Evolutionary conservation across 2,113 vertebrate species (phyloP).

Genomic region (Syngnathus scovelli): DNA sequence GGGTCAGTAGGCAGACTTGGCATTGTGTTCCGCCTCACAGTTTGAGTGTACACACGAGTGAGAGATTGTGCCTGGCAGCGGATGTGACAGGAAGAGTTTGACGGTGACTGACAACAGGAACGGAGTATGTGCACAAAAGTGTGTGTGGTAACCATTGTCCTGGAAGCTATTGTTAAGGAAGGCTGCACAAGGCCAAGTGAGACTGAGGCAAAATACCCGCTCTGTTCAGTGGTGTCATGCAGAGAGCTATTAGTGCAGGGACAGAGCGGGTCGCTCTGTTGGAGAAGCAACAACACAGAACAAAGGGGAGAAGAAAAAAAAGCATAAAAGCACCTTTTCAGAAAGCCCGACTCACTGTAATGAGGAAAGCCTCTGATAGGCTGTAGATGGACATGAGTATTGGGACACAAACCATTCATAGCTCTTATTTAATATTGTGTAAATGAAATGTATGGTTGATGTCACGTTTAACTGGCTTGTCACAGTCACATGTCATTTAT

Average conservation of each 20-base stretch:
- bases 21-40: slow-evolving; percentile 30
- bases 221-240: slow-evolving; percentile 70
- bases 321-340: slow-evolving; percentile 59
- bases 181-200: slow-evolving; percentile 10
- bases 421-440: background rate
- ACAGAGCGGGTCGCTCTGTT: slow-evolving; percentile 46
- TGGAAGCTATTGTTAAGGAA: slow-evolving; percentile 45
- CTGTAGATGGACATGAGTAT: background rate
- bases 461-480: background rate
- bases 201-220: slow-evolving; percentile 59
- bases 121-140: slow-evolving; percentile 12
- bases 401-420: background rate
- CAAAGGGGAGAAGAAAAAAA: slow-evolving; percentile 66
- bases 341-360: slow-evolving; percentile 20
- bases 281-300: slow-evolving; percentile 58
- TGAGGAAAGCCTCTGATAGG: background rate
- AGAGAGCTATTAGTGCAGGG: slow-evolving; percentile 57
- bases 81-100: slow-evolving; percentile 27
- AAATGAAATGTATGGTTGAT: background rate
- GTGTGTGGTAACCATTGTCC: slow-evolving; percentile 57
- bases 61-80: slow-evolving; percentile 48
- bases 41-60: slow-evolving; percentile 50
- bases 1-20: slow-evolving; percentile 19
- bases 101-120: slow-evolving; percentile 27
- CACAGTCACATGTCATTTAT: background rate